Evolutionary conservation across 2,888 invertebrate species (phyloP), one percentile per base, ranked within the genome.

Genomic region (Limnephilus marmoratus): DNA sequence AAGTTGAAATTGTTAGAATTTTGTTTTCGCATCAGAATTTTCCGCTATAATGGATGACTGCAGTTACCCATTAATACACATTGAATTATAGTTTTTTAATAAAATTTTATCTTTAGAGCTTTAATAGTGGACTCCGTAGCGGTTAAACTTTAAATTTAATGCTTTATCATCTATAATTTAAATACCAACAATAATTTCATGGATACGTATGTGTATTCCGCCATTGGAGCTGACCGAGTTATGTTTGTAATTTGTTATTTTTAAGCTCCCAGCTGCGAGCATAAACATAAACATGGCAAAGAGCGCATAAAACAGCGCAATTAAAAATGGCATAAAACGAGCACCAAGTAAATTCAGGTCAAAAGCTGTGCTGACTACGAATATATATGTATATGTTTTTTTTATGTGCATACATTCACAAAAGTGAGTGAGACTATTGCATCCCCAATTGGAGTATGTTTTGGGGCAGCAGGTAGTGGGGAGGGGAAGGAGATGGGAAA

Each of bases 241-340:
- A 49, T 49, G 29, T 86, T 49, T 49, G 29, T 29, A 86, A 49
- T 86, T 86, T 86, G n/a, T 86, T 86, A 86, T 86, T 86, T 86
- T 49, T 86, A 45, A 45, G 29, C 45, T 49, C 45, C 29, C 49
- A 41, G n/a, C 41, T 45, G 37, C 41, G 13, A 86, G 41, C 41
- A 45, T n/a, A 49, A 49, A 86, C 86, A 86, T 49, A 49, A 49
- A 86, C 86, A 86, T 49, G n/a, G 29, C 49, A 15, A 45, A 41
- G 86, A 41, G 45, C n/a, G 9, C 85, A 18, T 85, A n/a, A 85
- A 85, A 29, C n/a, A 29, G 85, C 85, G 85, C 85, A 85, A 85
- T 85, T 37, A 45, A 45, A 86, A 45, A 49, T 34, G 18, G 31
- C 82, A 82, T 82, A 82, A 82, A 68, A 82, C 15, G 45, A 29